Percentiles rank a stretch among this genome's conserved stretches.
Conservation (phyloP, 2,888 invertebrate genomes). For the Idaea aversata region DNA sequence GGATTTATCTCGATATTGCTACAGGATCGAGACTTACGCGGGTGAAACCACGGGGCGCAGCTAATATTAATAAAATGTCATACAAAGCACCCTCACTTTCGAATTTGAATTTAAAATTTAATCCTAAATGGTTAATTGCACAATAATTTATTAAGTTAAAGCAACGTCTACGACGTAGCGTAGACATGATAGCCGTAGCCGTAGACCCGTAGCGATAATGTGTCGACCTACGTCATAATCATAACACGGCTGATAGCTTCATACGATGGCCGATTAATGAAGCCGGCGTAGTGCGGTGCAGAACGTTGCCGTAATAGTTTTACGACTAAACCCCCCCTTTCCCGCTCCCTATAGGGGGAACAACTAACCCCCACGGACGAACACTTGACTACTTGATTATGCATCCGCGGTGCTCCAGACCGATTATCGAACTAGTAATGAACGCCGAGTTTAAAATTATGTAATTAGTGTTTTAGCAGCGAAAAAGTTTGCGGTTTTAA, state of each 20-base stretch:
- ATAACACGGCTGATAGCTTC: conserved; percentile 71
- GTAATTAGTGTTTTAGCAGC: conserved; percentile 26
- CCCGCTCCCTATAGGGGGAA: conserved; percentile 27
- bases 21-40: too few species aligned
- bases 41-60: background rate
- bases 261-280: conserved; percentile 78
- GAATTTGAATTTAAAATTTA: background rate
- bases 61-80: background rate
- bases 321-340: conserved; percentile 57
- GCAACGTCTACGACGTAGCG: conserved; percentile 19
- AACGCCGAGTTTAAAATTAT: conserved; percentile 43
- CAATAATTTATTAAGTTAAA: background rate
- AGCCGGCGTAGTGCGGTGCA: conserved; percentile 67
- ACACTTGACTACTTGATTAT: conserved; percentile 74
- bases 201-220: conserved; percentile 42
- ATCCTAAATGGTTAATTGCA: background rate
- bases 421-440: conserved; percentile 78
- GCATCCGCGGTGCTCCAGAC: conserved; percentile 71
- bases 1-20: too few species aligned
- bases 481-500: conserved; percentile 17
- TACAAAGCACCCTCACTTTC: background rate
- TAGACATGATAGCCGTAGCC: conserved; percentile 32
- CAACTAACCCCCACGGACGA: conserved; percentile 39
- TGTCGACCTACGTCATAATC: conserved; percentile 62
- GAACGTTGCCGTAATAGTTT: conserved; percentile 77